Base-by-base conservation (phyloP, 2,797 vertebrate genomes). In the Cetoscarus ocellatus region DNA sequence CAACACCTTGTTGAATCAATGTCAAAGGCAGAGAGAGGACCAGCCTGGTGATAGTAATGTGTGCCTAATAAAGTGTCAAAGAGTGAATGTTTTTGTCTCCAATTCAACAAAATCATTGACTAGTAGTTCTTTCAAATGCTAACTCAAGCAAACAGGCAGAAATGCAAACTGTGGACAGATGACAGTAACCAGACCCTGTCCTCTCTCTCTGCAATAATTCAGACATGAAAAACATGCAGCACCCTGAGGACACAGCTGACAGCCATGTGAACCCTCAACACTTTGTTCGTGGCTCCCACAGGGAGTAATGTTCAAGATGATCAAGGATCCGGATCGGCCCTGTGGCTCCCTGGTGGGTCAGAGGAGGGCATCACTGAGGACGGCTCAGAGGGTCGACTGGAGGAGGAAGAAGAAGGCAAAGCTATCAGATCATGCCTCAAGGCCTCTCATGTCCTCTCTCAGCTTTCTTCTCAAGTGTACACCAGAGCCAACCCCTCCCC, bases 241-340 rank as follows among this genome's bases (percentile, higher is more conserved):
- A 64, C 59, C 79, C 67, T 17, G 10, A 40, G 34, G 75, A 75
- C 63, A 73, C 53, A 49, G 57, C 18, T 70, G 81, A 85, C 84
- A 86, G 70, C 52, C 1, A 10, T 43, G 67, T 86, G 79, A 82
- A 88, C 85, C 68, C 57, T 50, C n/a, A 69, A 27, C 8, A 51
- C 47, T 72, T 60, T 69, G 12, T 70, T 59, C 42, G 10, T 0
- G 39, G 59, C 6, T 56, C 65, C 67, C 64, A 49, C 67, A 61
- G 75, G 67, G 69, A 78, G 51, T 62, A 55, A 61, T 63, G 61
- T 61, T 49, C 51, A 49, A 70, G 71, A 71, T 80, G 67, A 86
- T 77, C 64, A 63, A 38, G 62, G 52, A 68, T 76, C 51, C 44
- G 44, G 50, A 84, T 60, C 17, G n/a, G 42, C 59, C 61, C 57